Percentiles rank a stretch among this genome's conserved stretches.
phyloP scores from a whole-genome alignment of 2,888 invertebrate species.

The Drosophila greeni region DNA sequence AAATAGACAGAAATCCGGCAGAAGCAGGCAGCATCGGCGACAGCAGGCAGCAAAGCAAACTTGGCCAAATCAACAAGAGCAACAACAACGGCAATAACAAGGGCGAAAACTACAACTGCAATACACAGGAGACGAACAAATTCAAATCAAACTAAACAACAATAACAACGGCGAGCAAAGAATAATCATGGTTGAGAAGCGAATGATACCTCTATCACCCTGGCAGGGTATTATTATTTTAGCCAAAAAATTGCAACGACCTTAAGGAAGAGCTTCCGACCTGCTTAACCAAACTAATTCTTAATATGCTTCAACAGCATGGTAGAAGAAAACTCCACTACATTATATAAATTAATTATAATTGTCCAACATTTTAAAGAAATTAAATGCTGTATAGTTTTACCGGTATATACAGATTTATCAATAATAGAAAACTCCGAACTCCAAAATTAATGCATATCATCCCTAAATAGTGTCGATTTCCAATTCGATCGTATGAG shows the following conservation, averaged over 20 bases:
- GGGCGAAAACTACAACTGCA: constrained; percentile 26
- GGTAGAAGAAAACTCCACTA: no score
- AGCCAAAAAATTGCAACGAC: no score
- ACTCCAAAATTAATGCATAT: not conserved
- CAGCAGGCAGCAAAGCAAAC: constrained; percentile 41
- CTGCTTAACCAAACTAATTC: no score
- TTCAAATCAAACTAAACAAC: constrained; percentile 67
- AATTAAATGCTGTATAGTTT: no score
- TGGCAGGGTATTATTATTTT: not conserved
- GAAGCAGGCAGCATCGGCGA: constrained; percentile 44
- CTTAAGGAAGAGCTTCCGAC: no score
- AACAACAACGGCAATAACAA: constrained; percentile 10
- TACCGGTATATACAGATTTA: no score
- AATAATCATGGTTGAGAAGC: constrained; percentile 4
- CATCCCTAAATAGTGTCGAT: not conserved
- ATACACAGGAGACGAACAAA: constrained; percentile 67
- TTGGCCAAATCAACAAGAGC: constrained; percentile 43
- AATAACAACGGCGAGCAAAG: constrained; percentile 20
- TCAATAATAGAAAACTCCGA: no score
- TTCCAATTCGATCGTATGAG: not conserved
- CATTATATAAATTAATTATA: no score
- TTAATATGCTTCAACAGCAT: no score
- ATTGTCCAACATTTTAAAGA: no score
- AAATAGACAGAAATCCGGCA: constrained; percentile 60
- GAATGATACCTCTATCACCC: constrained; percentile 1